Percentiles rank a stretch among this genome's conserved stretches.
Evolutionary conservation across 2,113 vertebrate species (phyloP).

Genomic region (Syngnathus floridae): DNA sequence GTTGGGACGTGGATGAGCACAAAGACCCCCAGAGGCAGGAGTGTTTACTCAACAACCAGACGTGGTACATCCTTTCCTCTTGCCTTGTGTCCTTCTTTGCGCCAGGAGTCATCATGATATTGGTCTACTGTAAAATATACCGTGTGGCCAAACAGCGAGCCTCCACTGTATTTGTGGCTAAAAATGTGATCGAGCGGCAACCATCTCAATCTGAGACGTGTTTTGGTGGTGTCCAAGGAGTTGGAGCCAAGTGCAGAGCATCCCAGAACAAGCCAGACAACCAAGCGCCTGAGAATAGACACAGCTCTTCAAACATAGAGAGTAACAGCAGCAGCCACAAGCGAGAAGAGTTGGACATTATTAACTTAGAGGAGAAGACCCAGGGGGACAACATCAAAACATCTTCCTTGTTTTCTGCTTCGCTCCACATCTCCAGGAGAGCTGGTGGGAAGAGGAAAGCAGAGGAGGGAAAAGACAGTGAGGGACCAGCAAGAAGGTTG

Average conservation of each 20-base stretch:
- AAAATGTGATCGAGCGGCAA: conserved; percentile 55
- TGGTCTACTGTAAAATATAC: conserved; percentile 83
- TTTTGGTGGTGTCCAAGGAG: conserved; percentile 35
- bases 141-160: conserved; percentile 71
- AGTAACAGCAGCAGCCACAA: conserved; percentile 47
- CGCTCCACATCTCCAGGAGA: conserved; percentile 43
- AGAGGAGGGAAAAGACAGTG: conserved; percentile 19
- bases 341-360: conserved; percentile 64
- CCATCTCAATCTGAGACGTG: conserved; percentile 64
- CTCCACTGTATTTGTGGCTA: conserved; percentile 65
- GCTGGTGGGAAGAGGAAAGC: conserved; percentile 25
- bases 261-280: conserved; percentile 41
- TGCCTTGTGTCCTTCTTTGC: conserved; percentile 80
- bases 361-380: conserved; percentile 62
- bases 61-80: conserved; percentile 84
- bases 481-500: conserved; percentile 12
- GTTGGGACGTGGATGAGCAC: background rate
- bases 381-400: conserved; percentile 33
- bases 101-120: conserved; percentile 79
- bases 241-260: background rate
- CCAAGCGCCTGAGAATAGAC: conserved; percentile 35
- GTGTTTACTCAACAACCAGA: conserved; percentile 78
- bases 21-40: conserved; percentile 21
- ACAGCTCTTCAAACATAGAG: conserved; percentile 22
- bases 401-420: conserved; percentile 37